These are phyloP conservation scores for Heliangelus exortis DNA, from an alignment of 2,797 vertebrate species.

Conservation along the genomic window DNA sequence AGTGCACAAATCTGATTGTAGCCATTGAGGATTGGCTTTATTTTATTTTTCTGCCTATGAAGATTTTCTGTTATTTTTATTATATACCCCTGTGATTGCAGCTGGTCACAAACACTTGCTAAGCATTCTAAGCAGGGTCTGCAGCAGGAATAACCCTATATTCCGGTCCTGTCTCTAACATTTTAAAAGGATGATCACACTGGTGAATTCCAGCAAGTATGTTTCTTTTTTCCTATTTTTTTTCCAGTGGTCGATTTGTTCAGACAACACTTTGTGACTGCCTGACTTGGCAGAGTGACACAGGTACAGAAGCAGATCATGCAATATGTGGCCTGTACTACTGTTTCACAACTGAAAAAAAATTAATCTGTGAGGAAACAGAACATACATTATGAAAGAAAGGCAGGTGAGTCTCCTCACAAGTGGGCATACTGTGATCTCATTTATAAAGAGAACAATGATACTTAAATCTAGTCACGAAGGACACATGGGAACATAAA, in stretches of 20 bases:
- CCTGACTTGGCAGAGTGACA: background rate
- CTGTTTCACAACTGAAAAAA: background rate
- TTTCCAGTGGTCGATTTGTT: background rate
- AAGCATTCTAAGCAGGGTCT: background rate
- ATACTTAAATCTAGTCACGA: background rate
- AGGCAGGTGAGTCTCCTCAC: background rate
- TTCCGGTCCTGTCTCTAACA: background rate
- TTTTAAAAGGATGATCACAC: background rate
- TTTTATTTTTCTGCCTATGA: background rate
- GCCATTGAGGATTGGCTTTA: background rate
- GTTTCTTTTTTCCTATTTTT: background rate
- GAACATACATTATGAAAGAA: background rate
- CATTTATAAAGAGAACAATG: background rate
- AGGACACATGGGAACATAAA: background rate
- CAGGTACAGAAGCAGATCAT: background rate
- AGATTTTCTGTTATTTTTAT: background rate
- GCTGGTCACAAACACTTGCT: background rate
- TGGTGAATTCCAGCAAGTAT: background rate
- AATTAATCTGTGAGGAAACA: background rate
- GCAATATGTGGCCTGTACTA: background rate
- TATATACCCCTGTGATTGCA: background rate
- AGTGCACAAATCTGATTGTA: background rate
- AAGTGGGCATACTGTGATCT: background rate
- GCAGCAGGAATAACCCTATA: background rate
- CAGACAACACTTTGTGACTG: background rate